A percentile compares a stretch with the other conserved stretches of the same genome.
Conservation (phyloP, 1,140 invertebrate species). For the Frieseomelitta varia region DNA sequence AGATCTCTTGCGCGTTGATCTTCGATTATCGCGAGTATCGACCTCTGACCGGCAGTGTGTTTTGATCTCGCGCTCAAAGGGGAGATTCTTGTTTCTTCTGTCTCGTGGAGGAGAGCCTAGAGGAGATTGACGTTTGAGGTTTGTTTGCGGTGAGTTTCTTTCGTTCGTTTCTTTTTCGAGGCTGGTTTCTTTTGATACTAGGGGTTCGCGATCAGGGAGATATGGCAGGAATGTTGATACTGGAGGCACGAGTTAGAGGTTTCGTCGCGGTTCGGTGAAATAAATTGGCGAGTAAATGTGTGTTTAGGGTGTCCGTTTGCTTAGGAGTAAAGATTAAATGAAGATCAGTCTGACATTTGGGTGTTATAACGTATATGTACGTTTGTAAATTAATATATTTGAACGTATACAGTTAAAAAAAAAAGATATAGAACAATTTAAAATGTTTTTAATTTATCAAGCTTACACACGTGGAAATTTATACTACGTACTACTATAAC, state of each 20-base stretch:
- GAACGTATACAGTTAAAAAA: too few species aligned
- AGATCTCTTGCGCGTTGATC: neutral
- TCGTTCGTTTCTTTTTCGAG: neutral
- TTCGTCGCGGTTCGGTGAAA: neutral
- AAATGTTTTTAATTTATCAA: neutral
- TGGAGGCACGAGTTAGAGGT: neutral
- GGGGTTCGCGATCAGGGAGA: neutral
- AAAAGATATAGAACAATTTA: too few species aligned
- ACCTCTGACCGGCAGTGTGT: neutral
- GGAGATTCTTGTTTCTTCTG: neutral
- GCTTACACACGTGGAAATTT: too few species aligned
- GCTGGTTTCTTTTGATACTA: neutral
- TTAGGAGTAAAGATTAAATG: too few species aligned
- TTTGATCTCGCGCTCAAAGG: neutral
- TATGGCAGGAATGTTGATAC: neutral
- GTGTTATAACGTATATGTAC: too few species aligned
- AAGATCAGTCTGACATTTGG: too few species aligned
- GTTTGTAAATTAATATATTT: too few species aligned
- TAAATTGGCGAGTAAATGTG: neutral
- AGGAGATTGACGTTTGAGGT: neutral
- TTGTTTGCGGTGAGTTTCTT: slow-evolving; percentile 21
- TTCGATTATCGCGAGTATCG: neutral
- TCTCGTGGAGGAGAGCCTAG: neutral
- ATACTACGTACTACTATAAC: neutral
- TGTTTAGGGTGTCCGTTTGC: too few species aligned